These are phyloP conservation scores for Baryphthengus martii DNA, from an alignment of 2,113 vertebrate species.

Conservation along the genomic window DNA sequence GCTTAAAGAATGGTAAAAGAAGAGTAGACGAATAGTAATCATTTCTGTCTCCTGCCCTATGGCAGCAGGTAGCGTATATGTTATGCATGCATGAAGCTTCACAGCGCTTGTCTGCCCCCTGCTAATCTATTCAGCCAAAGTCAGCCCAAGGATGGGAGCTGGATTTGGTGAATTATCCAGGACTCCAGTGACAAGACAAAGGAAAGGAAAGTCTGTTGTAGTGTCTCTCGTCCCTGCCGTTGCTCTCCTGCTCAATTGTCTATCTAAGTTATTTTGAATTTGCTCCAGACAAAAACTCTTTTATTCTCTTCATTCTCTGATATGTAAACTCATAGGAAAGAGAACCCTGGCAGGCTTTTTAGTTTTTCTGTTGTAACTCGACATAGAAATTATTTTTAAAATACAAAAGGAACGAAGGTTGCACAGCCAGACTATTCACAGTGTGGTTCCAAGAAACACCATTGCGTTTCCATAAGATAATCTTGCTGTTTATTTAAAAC, in stretches of 20 bases:
- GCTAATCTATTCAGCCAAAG: conserved; percentile 42
- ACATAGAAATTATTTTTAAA: conserved; percentile 48
- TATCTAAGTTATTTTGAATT: conserved; percentile 35
- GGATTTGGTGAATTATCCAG: conserved; percentile 37
- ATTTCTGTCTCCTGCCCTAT: background rate
- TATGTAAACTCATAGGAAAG: background rate
- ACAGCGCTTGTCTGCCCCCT: conserved; percentile 38
- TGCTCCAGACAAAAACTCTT: conserved; percentile 36
- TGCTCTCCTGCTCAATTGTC: background rate
- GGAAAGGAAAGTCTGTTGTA: conserved; percentile 34
- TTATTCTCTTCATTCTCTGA: conserved; percentile 10
- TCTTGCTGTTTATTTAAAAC: conserved; percentile 21
- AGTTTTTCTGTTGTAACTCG: conserved; percentile 18
- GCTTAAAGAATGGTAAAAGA: background rate
- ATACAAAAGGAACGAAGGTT: background rate
- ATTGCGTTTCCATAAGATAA: background rate
- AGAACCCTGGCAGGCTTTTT: conserved; percentile 10
- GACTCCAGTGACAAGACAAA: conserved; percentile 22
- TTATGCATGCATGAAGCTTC: conserved; percentile 31
- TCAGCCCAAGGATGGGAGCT: conserved; percentile 6
- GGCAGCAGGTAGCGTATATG: conserved; percentile 36
- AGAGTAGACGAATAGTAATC: background rate
- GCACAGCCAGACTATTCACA: conserved; percentile 19
- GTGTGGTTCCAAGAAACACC: conserved; percentile 26
- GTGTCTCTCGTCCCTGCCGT: background rate